Evolutionary conservation across 2,797 vertebrate species (phyloP).

Genomic region (Hephaestus fuliginosus): DNA sequence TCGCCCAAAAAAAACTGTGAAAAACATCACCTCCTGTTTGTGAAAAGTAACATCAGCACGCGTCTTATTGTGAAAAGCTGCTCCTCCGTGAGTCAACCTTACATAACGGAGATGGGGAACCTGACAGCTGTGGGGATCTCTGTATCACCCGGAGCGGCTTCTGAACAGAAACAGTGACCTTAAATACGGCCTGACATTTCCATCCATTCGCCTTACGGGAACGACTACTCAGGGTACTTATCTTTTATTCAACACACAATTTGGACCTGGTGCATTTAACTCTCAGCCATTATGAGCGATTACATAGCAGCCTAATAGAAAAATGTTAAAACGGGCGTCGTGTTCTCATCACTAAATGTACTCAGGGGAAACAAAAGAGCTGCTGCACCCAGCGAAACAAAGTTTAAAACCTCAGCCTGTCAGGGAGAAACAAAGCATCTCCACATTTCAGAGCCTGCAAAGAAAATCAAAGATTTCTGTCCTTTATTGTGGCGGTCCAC

Average conservation of each 20-base stretch:
- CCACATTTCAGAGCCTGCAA: constrained; percentile 16
- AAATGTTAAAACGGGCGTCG: background rate
- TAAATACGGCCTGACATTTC: constrained; percentile 60
- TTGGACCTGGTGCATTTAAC: constrained; percentile 38
- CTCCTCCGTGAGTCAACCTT: constrained; percentile 18
- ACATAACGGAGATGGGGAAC: background rate
- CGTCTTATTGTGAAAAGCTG: background rate
- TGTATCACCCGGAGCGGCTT: background rate
- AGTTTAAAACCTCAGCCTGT: constrained; percentile 7
- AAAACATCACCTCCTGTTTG: background rate
- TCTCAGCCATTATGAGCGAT: constrained; percentile 29
- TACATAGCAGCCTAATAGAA: background rate
- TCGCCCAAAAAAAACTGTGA: background rate
- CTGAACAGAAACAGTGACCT: constrained; percentile 42
- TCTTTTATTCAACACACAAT: constrained; percentile 62
- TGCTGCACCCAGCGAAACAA: background rate
- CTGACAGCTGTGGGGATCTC: constrained; percentile 8
- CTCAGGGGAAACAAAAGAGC: constrained; percentile 4
- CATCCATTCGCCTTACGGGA: constrained; percentile 50
- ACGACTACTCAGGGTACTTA: constrained; percentile 36
- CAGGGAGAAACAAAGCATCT: constrained; percentile 19
- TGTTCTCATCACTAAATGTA: constrained; percentile 4
- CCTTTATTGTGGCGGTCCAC: background rate
- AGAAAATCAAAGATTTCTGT: background rate
- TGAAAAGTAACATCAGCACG: background rate